Evolutionary conservation across 1,140 invertebrate species (phyloP), one percentile per base, ranked within the genome.

Genomic region (Heliconius himera): DNA sequence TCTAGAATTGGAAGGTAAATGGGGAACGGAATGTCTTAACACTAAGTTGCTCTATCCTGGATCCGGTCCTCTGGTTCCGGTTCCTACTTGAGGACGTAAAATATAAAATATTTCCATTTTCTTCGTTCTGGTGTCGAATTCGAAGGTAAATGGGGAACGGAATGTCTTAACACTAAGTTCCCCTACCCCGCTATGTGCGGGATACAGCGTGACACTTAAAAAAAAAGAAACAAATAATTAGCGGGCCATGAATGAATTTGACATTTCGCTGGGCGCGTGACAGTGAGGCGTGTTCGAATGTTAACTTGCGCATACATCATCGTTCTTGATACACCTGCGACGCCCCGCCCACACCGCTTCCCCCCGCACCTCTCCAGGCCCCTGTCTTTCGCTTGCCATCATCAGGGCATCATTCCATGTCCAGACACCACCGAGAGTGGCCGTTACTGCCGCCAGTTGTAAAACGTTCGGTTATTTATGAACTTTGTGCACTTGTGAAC

Each of bases 281-380:
- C 89, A 90, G 84, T 90, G 87, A 93, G 92, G 91, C 91, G 92
- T 91, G 91, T 92, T 86, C 86, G 78, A 88, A 89, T 91, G 89
- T 89, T 90, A 92, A 91, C 85, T 91, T 91, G 87, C 87, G 89
- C 87, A 89, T 93, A 91, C 89, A 91, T 92, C 90, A 92, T 87
- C 76, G 85, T 89, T 90, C 86, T 84, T 84, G 88, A 90, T 89
- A 89, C 91, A 93, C 92, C 90, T 94, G 91, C 88, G 83, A 88
- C 81, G 83, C 91, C 87, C 87, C 92, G 91, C 92, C 92, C 80
- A 89, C 86, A 72, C 36, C 78, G 83, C 46, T 29, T 33, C 83
- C 84, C 85, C 89, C 78, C 88, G 54, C 82, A 54, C 76, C 82
- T 49, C 74, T 84, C 80, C 9, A 22, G 33, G 72, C 56, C 77